Evolutionary conservation across 2,113 vertebrate species (phyloP).

Genomic region (Physeter macrocephalus): DNA sequence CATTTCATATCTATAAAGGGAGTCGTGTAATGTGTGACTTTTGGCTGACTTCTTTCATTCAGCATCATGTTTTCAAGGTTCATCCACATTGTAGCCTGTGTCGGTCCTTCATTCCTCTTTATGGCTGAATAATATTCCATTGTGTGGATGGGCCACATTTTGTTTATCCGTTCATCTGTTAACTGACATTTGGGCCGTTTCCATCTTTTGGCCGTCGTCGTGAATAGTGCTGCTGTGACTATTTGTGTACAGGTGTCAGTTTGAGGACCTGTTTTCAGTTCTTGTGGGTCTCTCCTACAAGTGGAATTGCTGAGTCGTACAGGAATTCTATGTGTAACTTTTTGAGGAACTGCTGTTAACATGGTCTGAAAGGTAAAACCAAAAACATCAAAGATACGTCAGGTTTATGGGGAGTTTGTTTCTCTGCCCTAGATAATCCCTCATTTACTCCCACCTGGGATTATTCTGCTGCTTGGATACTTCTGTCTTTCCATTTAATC

Average conservation of each 20-base stretch:
- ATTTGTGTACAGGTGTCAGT: not conserved
- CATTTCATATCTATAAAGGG: not conserved
- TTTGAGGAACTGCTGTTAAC: not conserved
- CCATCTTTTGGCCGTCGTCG: rapidly evolving
- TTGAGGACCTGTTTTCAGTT: not conserved
- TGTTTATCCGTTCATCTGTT: not conserved
- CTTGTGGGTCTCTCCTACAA: not conserved
- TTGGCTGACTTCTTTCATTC: not conserved
- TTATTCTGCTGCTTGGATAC: not conserved
- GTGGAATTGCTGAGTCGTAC: not conserved
- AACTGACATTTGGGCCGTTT: not conserved
- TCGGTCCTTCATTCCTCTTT: not conserved
- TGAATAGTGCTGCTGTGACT: not conserved
- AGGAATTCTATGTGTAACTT: not conserved
- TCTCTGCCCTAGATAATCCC: not conserved
- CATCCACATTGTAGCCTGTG: not conserved
- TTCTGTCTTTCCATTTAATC: not conserved
- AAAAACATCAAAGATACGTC: not conserved
- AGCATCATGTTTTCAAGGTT: not conserved
- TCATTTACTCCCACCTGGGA: not conserved
- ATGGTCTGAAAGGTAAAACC: not conserved
- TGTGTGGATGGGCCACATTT: rapidly evolving
- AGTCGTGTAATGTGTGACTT: not conserved
- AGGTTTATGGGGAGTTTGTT: not conserved
- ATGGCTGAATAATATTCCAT: not conserved